Evolutionary conservation across 2,888 invertebrate species (phyloP).

Genomic region (Stictocephala bisonia): DNA sequence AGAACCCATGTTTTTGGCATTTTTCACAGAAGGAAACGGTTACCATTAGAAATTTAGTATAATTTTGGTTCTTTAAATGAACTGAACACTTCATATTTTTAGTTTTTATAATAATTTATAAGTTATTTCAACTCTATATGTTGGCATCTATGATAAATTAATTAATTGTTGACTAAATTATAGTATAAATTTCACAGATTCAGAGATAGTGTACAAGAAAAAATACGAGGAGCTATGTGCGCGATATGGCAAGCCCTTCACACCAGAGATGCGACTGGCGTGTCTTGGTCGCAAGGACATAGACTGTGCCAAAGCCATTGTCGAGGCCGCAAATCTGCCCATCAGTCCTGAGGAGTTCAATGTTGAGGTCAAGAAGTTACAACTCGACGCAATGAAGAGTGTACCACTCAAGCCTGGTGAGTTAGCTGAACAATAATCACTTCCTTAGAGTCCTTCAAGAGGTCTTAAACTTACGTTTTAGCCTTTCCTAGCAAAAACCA

Average conservation of each 20-base stretch:
- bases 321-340: conserved; percentile 75
- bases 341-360: conserved; percentile 76
- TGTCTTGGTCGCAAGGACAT: conserved; percentile 80
- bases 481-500: too few species aligned
- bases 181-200: conserved; percentile 77
- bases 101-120: too few species aligned
- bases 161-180: too few species aligned
- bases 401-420: conserved; percentile 78
- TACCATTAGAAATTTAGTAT: too few species aligned
- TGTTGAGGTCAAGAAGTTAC: conserved; percentile 70
- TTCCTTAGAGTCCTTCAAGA: not conserved
- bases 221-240: conserved; percentile 77
- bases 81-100: too few species aligned
- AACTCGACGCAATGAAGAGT: conserved; percentile 71
- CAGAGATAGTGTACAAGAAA: conserved; percentile 82
- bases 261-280: conserved; percentile 81
- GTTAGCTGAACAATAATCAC: not conserved
- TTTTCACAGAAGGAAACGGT: too few species aligned
- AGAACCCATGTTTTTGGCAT: too few species aligned
- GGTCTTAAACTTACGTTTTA: too few species aligned
- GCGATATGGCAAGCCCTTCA: conserved; percentile 80
- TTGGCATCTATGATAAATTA: too few species aligned
- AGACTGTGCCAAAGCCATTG: conserved; percentile 75
- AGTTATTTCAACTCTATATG: too few species aligned
- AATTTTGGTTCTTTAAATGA: too few species aligned